A percentile compares a stretch with the other conserved stretches of the same genome.
These are phyloP conservation scores for Engraulis encrasicolus DNA, from an alignment of 2,113 vertebrate species.

Conservation along the genomic window DNA sequence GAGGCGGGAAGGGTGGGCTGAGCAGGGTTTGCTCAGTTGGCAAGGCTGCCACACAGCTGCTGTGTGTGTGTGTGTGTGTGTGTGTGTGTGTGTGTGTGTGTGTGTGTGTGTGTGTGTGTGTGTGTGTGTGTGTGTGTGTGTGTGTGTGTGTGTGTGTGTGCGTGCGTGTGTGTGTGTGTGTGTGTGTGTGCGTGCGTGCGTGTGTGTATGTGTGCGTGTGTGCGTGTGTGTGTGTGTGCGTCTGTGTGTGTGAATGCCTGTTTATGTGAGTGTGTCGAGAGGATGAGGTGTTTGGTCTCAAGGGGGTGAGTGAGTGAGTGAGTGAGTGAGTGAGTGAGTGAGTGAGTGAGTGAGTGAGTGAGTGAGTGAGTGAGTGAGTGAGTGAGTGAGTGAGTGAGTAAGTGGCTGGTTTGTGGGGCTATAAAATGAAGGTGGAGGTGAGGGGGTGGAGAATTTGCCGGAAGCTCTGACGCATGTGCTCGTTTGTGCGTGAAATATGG, in stretches of 20 bases:
- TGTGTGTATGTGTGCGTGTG: no score
- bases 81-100: neutral
- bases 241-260: no score
- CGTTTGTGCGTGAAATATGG: neutral
- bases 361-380: neutral
- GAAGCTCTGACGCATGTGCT: conserved; percentile 7
- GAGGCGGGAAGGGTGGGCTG: neutral
- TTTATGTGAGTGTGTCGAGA: no score
- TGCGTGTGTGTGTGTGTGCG: no score
- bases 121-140: neutral
- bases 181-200: no score
- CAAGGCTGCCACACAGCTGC: neutral
- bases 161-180: no score
- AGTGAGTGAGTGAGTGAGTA: neutral
- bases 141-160: neutral
- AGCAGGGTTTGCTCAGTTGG: neutral
- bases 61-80: neutral
- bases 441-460: neutral
- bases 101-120: neutral
- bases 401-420: neutral
- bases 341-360: neutral
- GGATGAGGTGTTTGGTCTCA: no score
- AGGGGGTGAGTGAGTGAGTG: neutral
- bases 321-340: neutral
- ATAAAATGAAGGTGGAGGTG: neutral